These are phyloP conservation scores for Brachyopa scutellaris DNA, from an alignment of 2,888 invertebrate species.

Conservation along the genomic window DNA sequence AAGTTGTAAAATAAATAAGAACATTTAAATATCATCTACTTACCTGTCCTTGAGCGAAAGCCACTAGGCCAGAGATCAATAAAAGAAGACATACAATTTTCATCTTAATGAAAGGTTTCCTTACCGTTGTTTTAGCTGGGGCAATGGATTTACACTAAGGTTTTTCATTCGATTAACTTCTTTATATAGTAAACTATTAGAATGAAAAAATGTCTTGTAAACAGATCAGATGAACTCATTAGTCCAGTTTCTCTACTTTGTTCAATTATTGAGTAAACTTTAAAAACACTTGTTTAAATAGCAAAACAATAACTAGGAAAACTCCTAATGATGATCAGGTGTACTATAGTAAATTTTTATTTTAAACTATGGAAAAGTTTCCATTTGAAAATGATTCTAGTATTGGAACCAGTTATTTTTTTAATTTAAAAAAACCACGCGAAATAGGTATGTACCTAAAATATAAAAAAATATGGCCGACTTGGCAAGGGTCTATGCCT, in stretches of 20 bases:
- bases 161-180: neutral
- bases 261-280: neutral
- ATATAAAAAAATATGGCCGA: too few species aligned
- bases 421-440: too few species aligned
- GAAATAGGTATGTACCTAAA: too few species aligned
- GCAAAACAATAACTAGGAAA: too few species aligned
- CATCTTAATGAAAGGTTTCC: conserved; percentile 13
- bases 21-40: too few species aligned
- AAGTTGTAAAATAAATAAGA: too few species aligned
- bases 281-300: conserved; percentile 9
- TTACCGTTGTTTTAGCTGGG: neutral
- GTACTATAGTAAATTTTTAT: too few species aligned
- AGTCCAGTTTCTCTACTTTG: neutral
- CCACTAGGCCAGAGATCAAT: conserved; percentile 13
- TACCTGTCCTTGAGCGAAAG: conserved; percentile 8
- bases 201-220: neutral
- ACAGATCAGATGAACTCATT: neutral
- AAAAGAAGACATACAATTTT: conserved; percentile 29
- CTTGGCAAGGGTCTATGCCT: too few species aligned
- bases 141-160: neutral
- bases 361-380: too few species aligned
- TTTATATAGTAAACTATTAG: conserved; percentile 10
- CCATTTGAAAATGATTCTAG: too few species aligned
- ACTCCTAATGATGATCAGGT: too few species aligned
- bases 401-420: too few species aligned